phyloP scores from a whole-genome alignment of 2,113 vertebrate genomes.

The Chitala chitala region DNA sequence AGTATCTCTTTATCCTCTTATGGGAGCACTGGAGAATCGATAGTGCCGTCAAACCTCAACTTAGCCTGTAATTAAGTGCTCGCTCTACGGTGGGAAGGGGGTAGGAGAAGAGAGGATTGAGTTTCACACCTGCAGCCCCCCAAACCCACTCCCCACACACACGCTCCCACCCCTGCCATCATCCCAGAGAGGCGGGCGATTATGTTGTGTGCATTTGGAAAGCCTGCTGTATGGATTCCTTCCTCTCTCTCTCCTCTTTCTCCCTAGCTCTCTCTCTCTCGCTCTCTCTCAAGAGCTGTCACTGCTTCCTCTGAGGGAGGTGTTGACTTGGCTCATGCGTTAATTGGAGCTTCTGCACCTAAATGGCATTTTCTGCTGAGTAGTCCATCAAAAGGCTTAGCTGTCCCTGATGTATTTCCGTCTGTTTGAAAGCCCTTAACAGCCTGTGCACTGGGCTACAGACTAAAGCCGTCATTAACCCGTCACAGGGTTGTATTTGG shows the following conservation, averaged over 20 bases:
- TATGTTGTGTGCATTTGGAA: slow-evolving; percentile 50
- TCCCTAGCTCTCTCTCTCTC: slow-evolving; percentile 21
- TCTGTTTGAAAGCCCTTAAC: background rate
- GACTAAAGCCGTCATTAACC: background rate
- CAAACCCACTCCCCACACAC: slow-evolving; percentile 40
- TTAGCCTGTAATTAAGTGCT: slow-evolving; percentile 60
- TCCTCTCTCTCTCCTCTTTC: slow-evolving; percentile 13
- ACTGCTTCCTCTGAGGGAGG: slow-evolving; percentile 49
- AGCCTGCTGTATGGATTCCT: slow-evolving; percentile 46
- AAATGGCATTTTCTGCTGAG: slow-evolving; percentile 55
- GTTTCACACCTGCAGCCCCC: slow-evolving; percentile 53
- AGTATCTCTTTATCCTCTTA: slow-evolving; percentile 14
- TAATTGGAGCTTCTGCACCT: slow-evolving; percentile 58
- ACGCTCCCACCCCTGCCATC: slow-evolving; percentile 13
- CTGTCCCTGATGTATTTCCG: slow-evolving; percentile 7
- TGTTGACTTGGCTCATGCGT: slow-evolving; percentile 54
- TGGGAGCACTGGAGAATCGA: slow-evolving; percentile 48
- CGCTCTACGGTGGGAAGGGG: slow-evolving; percentile 45
- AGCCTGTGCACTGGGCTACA: background rate
- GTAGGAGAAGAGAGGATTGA: slow-evolving; percentile 49
- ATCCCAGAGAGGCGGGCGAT: slow-evolving; percentile 47
- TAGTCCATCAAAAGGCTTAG: slow-evolving; percentile 47
- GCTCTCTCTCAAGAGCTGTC: slow-evolving; percentile 46
- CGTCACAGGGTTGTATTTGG: background rate
- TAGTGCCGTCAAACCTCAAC: slow-evolving; percentile 44